phyloP scores from a whole-genome alignment of 1,140 invertebrate species.

The Tenebrio molitor region DNA sequence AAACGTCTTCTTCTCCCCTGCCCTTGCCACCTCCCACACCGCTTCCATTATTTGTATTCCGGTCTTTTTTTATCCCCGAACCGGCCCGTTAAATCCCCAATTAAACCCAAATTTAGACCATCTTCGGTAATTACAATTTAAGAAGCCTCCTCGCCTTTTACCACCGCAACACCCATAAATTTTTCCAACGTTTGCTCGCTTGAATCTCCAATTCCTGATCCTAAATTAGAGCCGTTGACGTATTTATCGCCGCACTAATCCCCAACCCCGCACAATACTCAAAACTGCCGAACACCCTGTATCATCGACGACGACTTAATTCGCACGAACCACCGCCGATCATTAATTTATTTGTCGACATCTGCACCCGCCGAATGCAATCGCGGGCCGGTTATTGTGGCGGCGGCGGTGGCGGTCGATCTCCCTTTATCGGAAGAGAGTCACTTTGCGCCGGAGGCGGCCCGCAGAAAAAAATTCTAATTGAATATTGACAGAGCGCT shows the following conservation, averaged over 20 bases:
- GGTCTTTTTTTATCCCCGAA: too few species aligned
- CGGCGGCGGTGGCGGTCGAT: too few species aligned
- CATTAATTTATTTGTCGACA: conserved; percentile 28
- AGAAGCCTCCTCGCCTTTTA: not conserved
- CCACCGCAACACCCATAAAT: conserved; percentile 1
- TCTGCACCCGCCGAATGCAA: conserved; percentile 13
- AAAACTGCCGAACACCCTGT: too few species aligned
- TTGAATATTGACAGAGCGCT: conserved; percentile 44
- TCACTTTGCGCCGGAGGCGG: conserved; percentile 30
- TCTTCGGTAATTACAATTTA: conserved; percentile 5
- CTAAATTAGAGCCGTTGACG: not conserved
- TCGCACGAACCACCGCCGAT: not conserved
- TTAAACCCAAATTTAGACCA: not conserved
- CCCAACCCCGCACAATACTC: too few species aligned
- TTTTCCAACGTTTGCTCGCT: not conserved
- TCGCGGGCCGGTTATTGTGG: conserved; percentile 17
- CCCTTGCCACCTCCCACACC: too few species aligned
- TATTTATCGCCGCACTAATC: not conserved
- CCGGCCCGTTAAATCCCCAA: too few species aligned
- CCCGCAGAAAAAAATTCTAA: conserved; percentile 38
- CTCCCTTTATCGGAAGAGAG: conserved; percentile 17
- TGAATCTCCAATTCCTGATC: not conserved
- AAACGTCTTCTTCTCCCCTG: too few species aligned
- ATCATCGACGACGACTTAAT: too few species aligned
- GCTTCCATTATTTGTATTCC: too few species aligned